Evolutionary conservation across 1,140 invertebrate genomes (phyloP), one percentile per base, ranked within the genome.

Genomic region (Drosophila oshimai): DNA sequence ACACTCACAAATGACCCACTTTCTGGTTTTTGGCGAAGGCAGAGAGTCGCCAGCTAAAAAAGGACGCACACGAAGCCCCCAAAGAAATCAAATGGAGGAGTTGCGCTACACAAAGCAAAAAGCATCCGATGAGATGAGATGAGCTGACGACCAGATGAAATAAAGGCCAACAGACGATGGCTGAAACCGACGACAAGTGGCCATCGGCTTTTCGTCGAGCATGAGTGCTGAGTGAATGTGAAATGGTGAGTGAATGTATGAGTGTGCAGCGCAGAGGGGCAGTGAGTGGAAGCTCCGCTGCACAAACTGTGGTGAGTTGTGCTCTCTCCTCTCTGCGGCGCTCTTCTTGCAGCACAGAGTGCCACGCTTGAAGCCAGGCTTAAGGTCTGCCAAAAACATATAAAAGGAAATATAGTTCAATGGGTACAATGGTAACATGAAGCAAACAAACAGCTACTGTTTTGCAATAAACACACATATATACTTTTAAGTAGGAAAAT

Each of bases 51-150:
- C 68, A 50, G 51, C 50, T 71, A 51, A 44, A 49, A 45, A 45
- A 57, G 20, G 37, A 51, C 17, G 13, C 17, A 46, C 4, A 46
- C 4, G 10, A 55, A 77, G 62, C 74, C 70, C 41, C 68, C 71
- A 84, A 84, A 73, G 80, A 80, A 84, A 84, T 84, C 80, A 84
- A 86, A 84, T 76, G 80, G 80, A 86, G 80, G 81, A 84, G 75
- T 86, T 80, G 60, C 18, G 39, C 41, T 49, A 54, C 72, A 69
- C 55, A 78, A 71, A 55, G 69, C 50, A 47, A 61, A 53, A 44
- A 26, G 46, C 17, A 62, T 45, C 29, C 20, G 46, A n/a, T n/a
- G n/a, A n/a, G 33, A 70, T 37, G 53, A 50, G 36, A 55, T 55
- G 53, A 55, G 18, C 28, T 28, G 26, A 51, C 45, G 44, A 61